Base-by-base conservation (phyloP, 2,113 vertebrate species). In the Beaufortia kweichowensis region DNA sequence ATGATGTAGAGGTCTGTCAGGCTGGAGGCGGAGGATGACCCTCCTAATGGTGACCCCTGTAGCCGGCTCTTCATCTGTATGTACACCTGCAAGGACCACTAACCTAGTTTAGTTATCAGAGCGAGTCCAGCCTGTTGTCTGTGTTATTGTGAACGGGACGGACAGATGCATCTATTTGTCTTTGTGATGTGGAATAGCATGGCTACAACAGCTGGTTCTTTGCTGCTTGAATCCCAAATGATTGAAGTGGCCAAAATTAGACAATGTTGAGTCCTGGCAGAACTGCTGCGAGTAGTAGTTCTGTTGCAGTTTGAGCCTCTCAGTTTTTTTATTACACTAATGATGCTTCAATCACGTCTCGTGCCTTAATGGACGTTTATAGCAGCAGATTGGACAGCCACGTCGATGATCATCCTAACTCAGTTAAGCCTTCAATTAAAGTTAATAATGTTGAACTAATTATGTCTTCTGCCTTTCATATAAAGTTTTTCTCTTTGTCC, bases 1-100 rank as follows among this genome's bases (percentile, higher is more conserved):
- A 79, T 83, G 84, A 85, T 85, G 77, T 82, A 83, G 70, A 78
- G 82, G 70, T 80, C 84, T 82, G 81, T 85, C 84, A 69, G 75
- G 69, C 61, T 1, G 28, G 35, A 72, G 79, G 70, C 77, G 75
- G 60, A 24, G 35, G 75, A 68, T 56, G 79, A 83, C 76, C 84
- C 75, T 39, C 19, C 5, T 79, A 62, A 60, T 46, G 78, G 50
- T 83, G 79, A 80, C 81, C 82, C 79, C 70, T 60, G 65, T 41
- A 76, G 63, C 79, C 75, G 26, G 28, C 39, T 5, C 56, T 59
- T 79, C 79, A 65, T 73, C 73, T 79, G 79, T 11, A 43, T 74
- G 65, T 46, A 59, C 84, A 85, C 84, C 82, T 82, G 81, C 23
- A 59, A 83, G 77, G 63, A 76, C 17, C 35, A 62, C 75, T 85